phyloP scores from a whole-genome alignment of 23 tunicate genomes.

The Halocynthia roretzi region DNA sequence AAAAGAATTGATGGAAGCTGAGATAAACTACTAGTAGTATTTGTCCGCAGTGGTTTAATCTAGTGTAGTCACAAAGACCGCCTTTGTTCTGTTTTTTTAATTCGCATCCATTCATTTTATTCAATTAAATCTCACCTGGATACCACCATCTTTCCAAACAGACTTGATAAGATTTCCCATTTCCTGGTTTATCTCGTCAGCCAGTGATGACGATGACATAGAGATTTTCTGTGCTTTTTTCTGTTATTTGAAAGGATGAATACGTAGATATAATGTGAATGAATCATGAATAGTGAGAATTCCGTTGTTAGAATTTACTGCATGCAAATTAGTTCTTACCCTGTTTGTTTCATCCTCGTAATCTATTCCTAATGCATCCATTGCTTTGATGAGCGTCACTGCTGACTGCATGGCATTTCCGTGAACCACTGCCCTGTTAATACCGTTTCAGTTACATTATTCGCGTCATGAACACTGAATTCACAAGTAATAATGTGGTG shows the following conservation, averaged over 20 bases:
- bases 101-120: no score
- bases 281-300: not conserved
- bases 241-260: slow-evolving; percentile 20
- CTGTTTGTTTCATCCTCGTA: slow-evolving; percentile 34
- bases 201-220: slow-evolving; percentile 4
- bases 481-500: no score
- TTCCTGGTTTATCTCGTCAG: slow-evolving; percentile 38
- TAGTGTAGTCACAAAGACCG: no score
- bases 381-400: slow-evolving; percentile 42
- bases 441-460: not conserved
- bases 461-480: no score
- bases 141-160: slow-evolving; percentile 53
- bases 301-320: no score
- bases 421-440: slow-evolving; percentile 49
- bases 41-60: no score
- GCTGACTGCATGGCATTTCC: slow-evolving; percentile 57
- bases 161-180: slow-evolving; percentile 37
- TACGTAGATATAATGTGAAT: not conserved
- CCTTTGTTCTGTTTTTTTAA: no score
- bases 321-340: slow-evolving; percentile 22
- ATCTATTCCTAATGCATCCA: slow-evolving; percentile 41
- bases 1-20: no score
- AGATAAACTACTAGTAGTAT: no score
- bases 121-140: slow-evolving; percentile 24
- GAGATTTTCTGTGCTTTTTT: slow-evolving; percentile 35